Evolutionary conservation across 2,797 vertebrate genomes (phyloP).

Genomic region (Molothrus ater): DNA sequence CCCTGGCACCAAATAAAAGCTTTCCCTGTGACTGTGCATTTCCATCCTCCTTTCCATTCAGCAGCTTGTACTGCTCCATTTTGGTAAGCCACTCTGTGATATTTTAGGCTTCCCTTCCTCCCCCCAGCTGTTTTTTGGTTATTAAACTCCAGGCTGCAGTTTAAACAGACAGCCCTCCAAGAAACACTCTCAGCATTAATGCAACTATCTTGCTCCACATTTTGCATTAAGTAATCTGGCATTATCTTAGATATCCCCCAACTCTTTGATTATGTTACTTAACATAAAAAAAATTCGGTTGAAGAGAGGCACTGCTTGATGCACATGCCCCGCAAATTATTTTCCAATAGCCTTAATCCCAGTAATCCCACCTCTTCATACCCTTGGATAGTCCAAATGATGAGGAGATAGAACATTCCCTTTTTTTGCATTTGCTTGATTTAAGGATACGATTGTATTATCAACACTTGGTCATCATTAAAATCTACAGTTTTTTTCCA

Average conservation of each 20-base stretch:
- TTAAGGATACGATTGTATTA: background rate
- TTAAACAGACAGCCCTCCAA: background rate
- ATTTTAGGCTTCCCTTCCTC: fast-evolving
- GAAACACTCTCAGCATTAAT: background rate
- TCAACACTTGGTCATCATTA: background rate
- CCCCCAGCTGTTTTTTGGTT: fast-evolving
- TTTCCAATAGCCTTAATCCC: background rate
- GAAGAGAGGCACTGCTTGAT: background rate
- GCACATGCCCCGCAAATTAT: background rate
- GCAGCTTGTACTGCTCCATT: background rate
- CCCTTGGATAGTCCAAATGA: background rate
- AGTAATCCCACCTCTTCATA: background rate
- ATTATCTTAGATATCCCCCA: background rate
- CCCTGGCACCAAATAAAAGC: background rate
- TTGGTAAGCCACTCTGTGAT: background rate
- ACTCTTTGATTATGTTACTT: background rate
- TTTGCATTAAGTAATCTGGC: background rate
- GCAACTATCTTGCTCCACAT: background rate
- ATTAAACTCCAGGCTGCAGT: background rate
- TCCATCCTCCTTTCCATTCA: background rate
- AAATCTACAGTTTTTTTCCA: background rate
- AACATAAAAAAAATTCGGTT: background rate
- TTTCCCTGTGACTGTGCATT: background rate
- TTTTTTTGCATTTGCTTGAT: background rate
- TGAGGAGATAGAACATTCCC: fast-evolving